Base-by-base conservation (phyloP, 2,888 invertebrate species). In the Eupithecia exiguata region DNA sequence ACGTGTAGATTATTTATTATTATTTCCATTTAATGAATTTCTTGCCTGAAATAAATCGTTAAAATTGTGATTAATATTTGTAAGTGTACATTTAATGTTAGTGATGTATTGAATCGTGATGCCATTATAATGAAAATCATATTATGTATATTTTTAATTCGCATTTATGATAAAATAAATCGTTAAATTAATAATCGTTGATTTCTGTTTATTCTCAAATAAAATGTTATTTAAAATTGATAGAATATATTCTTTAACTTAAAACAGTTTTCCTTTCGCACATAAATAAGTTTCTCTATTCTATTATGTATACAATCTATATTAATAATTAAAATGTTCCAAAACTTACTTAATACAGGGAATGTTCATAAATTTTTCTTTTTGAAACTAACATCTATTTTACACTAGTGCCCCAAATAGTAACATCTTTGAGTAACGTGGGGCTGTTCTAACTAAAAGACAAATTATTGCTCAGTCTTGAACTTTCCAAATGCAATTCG, bases 81-180 rank as follows among this genome's bases (percentile, higher is more conserved):
- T 91, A 91, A 91, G 91, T 90, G 90, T 92, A 92, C 81, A 91
- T 91, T 87, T 77, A 75, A 69, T 74, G 86, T 87, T 87, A 86
- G 85, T 86, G 80, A 87, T 90, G 87, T 92, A 91, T 88, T 89
- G 21, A 87, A 88, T 86, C 87, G 85, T 83, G 92, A 91, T 92
- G 93, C 92, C 93, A 93, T 92, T 86, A 83, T 86, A 30, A 86
- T 74, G 72, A 71, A 84, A 85, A 86, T 85, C 78, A 85, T 83
- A 76, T 82, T 81, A 83, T 88, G 87, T 90, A 90, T 92, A 91
- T 91, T 90, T 92, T 87, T 90, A 91, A 89, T 87, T 89, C 87
- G 92, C 92, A 93, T 93, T 93, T 93, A 93, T 89, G 87, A 86
- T 86, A 83, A 89, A 92, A 91, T 89, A 90, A 90, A 91, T 88